A percentile compares a stretch with the other conserved stretches of the same genome.
Evolutionary conservation across 2,888 invertebrate species (phyloP).

Genomic region (Torymus texanus): DNA sequence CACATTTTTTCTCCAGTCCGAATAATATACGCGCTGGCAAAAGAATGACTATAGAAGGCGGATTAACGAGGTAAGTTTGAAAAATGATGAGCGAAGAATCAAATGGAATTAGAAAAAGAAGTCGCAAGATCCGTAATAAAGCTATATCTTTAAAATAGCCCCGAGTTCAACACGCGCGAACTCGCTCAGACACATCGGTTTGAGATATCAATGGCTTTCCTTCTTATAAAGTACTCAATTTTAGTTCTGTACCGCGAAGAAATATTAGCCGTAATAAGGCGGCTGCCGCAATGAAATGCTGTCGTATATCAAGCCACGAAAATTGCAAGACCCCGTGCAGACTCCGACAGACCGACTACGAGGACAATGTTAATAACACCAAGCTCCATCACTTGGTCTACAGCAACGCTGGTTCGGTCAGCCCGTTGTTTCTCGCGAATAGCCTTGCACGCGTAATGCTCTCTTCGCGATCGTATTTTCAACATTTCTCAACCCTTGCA

Average conservation of each 20-base stretch:
- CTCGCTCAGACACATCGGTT: slow-evolving; percentile 53
- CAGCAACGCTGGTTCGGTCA: slow-evolving; percentile 33
- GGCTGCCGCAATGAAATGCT: slow-evolving; percentile 56
- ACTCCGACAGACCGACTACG: neutral
- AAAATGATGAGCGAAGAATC: slow-evolving; percentile 5
- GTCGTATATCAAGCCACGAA: slow-evolving; percentile 62
- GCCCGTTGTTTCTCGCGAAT: slow-evolving; percentile 20
- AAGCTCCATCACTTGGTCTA: slow-evolving; percentile 60
- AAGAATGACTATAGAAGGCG: no score
- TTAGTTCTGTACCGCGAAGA: slow-evolving; percentile 64
- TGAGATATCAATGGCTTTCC: slow-evolving; percentile 67
- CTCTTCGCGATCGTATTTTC: neutral
- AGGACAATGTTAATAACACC: slow-evolving; percentile 65
- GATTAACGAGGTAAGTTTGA: no score
- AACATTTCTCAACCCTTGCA: slow-evolving; percentile 10
- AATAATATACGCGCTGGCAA: no score
- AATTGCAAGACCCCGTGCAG: slow-evolving; percentile 60
- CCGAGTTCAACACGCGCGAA: slow-evolving; percentile 53
- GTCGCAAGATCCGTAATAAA: slow-evolving; percentile 39
- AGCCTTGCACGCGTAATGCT: no score
- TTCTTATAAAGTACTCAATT: slow-evolving; percentile 69
- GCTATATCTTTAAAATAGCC: slow-evolving; percentile 31
- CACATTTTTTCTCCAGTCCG: no score
- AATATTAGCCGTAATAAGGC: slow-evolving; percentile 67
- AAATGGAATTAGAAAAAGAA: slow-evolving; percentile 29